A percentile compares a stretch with the other conserved stretches of the same genome.
These are phyloP conservation scores for Cerastis rubricosa DNA, from an alignment of 2,888 invertebrate species.

Conservation along the genomic window DNA sequence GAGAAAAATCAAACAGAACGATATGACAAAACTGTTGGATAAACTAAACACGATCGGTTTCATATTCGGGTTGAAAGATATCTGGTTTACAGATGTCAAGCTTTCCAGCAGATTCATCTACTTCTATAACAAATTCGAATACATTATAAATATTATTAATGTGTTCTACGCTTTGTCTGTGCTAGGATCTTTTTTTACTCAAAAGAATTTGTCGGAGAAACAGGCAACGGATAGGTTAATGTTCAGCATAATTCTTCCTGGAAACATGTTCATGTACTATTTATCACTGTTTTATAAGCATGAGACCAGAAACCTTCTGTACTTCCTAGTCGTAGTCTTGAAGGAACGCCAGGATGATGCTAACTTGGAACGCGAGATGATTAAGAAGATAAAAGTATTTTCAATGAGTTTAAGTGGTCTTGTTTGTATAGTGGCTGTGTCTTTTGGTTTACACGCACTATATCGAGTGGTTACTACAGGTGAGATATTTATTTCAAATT, in stretches of 20 bases:
- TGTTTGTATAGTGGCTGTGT: fast-evolving
- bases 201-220: conserved; percentile 22
- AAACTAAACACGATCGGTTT: conserved; percentile 25
- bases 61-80: conserved; percentile 16
- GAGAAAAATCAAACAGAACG: conserved; percentile 11
- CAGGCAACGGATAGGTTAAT: conserved; percentile 18
- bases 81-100: conserved; percentile 36
- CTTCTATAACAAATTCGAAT: conserved; percentile 16
- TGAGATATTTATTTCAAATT: not conserved
- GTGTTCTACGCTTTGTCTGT: not conserved
- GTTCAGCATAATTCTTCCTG: conserved; percentile 18
- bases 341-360: conserved; percentile 57
- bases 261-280: conserved; percentile 22
- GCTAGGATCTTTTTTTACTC: conserved; percentile 40
- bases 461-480: conserved; percentile 35
- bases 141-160: conserved; percentile 5
- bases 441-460: conserved; percentile 24
- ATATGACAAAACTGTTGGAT: conserved; percentile 29
- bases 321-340: conserved; percentile 48
- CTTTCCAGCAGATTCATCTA: conserved; percentile 29
- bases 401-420: conserved; percentile 9
- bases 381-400: conserved; percentile 56
- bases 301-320: conserved; percentile 51
- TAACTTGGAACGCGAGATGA: conserved; percentile 52
- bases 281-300: conserved; percentile 45